A percentile compares a stretch with the other conserved stretches of the same genome.
phyloP scores from a whole-genome alignment of 1,140 invertebrate genomes.

The Drosophila parvula region DNA sequence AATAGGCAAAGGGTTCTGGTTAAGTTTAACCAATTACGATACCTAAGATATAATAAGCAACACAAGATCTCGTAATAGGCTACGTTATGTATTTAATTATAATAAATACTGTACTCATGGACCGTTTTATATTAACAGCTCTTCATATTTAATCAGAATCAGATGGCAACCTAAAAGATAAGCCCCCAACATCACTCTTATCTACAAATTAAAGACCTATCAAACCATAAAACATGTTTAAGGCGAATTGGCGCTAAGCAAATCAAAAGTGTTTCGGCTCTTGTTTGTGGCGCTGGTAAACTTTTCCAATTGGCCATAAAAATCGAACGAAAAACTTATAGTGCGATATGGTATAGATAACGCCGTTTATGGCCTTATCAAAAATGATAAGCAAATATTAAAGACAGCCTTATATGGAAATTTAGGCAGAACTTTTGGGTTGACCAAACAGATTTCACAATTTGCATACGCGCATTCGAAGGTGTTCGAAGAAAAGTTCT shows the following conservation, averaged over 20 bases:
- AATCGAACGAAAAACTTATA: conserved; percentile 14
- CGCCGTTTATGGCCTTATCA: conserved; percentile 4
- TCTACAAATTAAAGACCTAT: neutral
- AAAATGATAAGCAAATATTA: conserved; percentile 21
- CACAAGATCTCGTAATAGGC: no score
- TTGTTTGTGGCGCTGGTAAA: conserved; percentile 32
- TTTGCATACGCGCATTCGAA: conserved; percentile 26
- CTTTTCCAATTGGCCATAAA: conserved; percentile 49
- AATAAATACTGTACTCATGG: neutral
- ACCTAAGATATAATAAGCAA: no score
- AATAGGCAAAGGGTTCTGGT: neutral
- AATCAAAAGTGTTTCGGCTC: conserved; percentile 22
- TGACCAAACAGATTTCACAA: conserved; percentile 45
- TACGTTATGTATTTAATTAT: neutral
- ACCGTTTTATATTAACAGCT: neutral
- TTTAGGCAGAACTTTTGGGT: conserved; percentile 13
- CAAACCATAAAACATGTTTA: conserved; percentile 10
- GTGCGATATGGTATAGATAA: conserved; percentile 6
- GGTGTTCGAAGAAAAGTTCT: conserved; percentile 40
- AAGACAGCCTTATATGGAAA: conserved; percentile 47
- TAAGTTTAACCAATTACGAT: no score
- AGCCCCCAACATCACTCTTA: neutral
- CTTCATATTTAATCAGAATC: neutral
- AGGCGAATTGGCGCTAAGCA: conserved; percentile 24
- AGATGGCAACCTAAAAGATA: neutral